Conservation (phyloP, 2,797 vertebrate species). For the Galagoides demidoff region DNA sequence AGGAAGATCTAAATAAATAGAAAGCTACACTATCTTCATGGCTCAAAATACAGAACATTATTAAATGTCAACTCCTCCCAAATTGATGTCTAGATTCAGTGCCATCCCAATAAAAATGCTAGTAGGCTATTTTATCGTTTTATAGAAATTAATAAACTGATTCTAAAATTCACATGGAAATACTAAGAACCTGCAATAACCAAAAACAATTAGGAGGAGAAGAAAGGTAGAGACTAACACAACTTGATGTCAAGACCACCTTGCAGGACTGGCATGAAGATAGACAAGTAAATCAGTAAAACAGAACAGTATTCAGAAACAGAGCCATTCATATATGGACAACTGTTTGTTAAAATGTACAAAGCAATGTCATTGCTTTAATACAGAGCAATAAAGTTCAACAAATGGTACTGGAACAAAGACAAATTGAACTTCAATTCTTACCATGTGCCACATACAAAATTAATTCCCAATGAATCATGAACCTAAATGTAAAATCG, state of each 20-base stretch:
- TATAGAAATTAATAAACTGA: not conserved
- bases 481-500: not conserved
- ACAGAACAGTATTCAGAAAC: not conserved
- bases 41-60: not conserved
- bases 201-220: not conserved
- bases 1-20: not conserved
- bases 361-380: not conserved
- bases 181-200: not conserved
- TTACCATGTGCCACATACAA: not conserved
- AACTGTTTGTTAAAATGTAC: not conserved
- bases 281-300: not conserved
- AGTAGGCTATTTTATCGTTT: not conserved
- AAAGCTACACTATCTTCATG: not conserved
- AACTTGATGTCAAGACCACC: not conserved
- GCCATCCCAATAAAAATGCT: not conserved
- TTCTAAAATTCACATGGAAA: not conserved
- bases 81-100: not conserved
- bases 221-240: not conserved
- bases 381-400: not conserved
- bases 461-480: not conserved
- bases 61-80: not conserved
- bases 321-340: not conserved
- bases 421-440: not conserved
- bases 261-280: not conserved
- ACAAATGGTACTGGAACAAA: not conserved